Evolutionary conservation across 2,797 vertebrate species (phyloP).

Genomic region (Poeciliopsis turneri): DNA sequence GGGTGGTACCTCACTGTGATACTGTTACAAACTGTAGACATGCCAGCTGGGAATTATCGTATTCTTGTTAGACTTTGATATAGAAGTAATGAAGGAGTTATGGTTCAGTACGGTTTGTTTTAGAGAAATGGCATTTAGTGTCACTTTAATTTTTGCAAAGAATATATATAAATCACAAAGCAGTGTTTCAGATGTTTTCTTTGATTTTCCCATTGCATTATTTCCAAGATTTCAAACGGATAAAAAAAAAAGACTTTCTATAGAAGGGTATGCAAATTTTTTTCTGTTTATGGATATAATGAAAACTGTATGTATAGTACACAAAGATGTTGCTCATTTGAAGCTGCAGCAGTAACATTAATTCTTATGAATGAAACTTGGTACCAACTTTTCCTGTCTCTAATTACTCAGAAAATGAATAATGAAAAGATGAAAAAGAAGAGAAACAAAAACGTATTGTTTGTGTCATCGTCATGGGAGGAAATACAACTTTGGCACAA

Average conservation of each 20-base stretch:
- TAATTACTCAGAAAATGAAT: background rate
- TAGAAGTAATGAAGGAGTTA: background rate
- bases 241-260: background rate
- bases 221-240: background rate
- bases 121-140: background rate
- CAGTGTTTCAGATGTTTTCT: background rate
- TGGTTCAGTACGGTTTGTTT: background rate
- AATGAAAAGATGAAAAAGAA: background rate
- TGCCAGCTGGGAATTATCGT: background rate
- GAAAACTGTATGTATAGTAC: background rate
- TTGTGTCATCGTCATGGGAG: background rate
- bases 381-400: background rate
- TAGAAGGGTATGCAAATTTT: too few relatives aligned
- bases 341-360: background rate
- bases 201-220: background rate
- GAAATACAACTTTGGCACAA: background rate
- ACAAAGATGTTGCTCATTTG: background rate
- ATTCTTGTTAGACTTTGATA: background rate
- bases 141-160: background rate
- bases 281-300: background rate
- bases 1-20: slow-evolving; percentile 9
- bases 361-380: background rate
- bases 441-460: background rate
- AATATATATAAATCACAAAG: background rate
- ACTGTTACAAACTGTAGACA: background rate